Percentiles rank a stretch among this genome's conserved stretches.
These are phyloP conservation scores for Bombus balteatus DNA, from an alignment of 1,140 invertebrate genomes.

Conservation along the genomic window DNA sequence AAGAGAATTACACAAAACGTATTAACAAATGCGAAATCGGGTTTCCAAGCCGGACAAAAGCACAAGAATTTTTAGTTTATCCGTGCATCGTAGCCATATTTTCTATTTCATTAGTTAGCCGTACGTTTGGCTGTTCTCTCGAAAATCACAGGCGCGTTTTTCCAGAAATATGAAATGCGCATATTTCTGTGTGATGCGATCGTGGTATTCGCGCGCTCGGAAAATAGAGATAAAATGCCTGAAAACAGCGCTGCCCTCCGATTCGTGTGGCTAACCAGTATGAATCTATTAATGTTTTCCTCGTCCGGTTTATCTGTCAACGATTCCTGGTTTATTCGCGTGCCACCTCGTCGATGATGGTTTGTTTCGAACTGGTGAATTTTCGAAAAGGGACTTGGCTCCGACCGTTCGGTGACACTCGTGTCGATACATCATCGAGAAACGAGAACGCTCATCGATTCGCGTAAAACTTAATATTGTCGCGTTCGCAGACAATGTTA, in stretches of 20 bases:
- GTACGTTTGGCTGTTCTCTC: background rate
- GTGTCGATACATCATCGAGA: constrained; percentile 20
- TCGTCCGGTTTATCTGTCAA: constrained; percentile 33
- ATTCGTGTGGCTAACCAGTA: background rate
- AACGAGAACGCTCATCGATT: background rate
- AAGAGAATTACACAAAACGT: background rate
- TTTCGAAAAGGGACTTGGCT: background rate
- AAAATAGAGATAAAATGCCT: constrained; percentile 38
- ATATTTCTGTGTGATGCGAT: constrained; percentile 3
- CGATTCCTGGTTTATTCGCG: background rate
- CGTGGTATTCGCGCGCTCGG: constrained; percentile 18
- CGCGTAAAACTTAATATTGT: background rate
- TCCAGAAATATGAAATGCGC: background rate
- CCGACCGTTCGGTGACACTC: background rate
- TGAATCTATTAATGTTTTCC: constrained; percentile 45
- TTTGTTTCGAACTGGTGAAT: background rate
- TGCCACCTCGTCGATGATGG: background rate
- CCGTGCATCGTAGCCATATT: background rate
- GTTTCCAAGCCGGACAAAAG: background rate
- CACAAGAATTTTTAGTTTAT: background rate
- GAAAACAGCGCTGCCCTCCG: background rate
- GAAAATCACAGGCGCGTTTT: constrained; percentile 18
- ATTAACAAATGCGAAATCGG: background rate
- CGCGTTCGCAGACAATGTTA: background rate
- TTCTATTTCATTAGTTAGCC: constrained; percentile 26